phyloP scores from a whole-genome alignment of 2,888 invertebrate species.

The Cataglyphis rosenhaueri region DNA sequence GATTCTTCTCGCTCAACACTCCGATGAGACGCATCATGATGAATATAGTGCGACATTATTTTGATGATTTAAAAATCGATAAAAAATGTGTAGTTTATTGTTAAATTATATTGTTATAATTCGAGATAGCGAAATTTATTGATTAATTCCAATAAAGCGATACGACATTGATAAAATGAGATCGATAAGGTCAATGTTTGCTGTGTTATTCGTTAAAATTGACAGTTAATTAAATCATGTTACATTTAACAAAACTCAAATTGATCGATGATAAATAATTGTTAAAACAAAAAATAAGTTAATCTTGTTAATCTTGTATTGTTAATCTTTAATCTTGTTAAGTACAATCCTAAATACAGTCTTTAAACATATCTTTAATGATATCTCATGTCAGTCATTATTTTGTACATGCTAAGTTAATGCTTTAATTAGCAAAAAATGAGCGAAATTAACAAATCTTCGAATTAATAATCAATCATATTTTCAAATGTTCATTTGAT shows the following conservation, averaged over 20 bases:
- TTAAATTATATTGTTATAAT: background rate
- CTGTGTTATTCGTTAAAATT: background rate
- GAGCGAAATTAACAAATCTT: background rate
- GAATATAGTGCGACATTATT: background rate
- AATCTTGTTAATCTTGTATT: background rate
- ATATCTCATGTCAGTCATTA: background rate
- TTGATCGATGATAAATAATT: background rate
- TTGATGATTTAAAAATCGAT: background rate
- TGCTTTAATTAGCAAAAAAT: background rate
- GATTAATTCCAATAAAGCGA: background rate
- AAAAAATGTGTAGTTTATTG: background rate
- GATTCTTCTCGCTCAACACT: background rate
- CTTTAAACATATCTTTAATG: background rate
- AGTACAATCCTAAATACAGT: too few species aligned
- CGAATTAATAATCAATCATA: background rate
- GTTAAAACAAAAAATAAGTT: background rate
- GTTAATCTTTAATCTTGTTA: background rate
- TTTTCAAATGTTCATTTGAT: background rate
- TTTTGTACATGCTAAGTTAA: background rate
- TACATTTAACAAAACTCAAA: background rate
- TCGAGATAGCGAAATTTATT: background rate
- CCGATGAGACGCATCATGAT: too few species aligned
- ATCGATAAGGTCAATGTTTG: background rate
- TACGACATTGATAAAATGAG: background rate
- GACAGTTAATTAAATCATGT: background rate